A percentile compares a stretch with the other conserved stretches of the same genome.
Conservation (phyloP, 2,797 vertebrate species). For the Lemur catta region DNA sequence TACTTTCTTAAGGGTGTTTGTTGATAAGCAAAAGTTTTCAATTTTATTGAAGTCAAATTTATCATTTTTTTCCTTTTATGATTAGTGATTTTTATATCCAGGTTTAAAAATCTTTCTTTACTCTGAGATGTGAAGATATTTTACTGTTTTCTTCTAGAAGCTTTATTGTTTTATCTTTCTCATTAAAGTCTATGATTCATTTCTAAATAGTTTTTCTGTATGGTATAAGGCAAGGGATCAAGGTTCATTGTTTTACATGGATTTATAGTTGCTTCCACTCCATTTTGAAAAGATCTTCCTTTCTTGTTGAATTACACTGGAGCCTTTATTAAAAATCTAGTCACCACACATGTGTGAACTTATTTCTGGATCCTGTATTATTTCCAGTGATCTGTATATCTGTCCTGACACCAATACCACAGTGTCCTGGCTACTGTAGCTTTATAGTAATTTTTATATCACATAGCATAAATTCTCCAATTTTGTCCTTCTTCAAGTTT, state of each 20-base stretch:
- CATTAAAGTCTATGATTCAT: not conserved
- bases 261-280: not conserved
- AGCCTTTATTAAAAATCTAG: not conserved
- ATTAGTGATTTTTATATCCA: not conserved
- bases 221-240: not conserved
- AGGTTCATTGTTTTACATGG: not conserved
- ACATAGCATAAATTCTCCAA: not conserved
- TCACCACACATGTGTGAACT: not conserved
- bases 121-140: not conserved
- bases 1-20: not conserved
- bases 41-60: constrained; percentile 12
- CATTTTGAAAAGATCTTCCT: not conserved
- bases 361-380: not conserved
- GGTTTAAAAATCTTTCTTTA: not conserved
- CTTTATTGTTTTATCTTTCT: not conserved
- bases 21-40: not conserved
- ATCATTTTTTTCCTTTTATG: not conserved
- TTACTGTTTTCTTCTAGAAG: not conserved
- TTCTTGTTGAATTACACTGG: not conserved
- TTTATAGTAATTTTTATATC: not conserved
- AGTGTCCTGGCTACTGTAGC: not conserved
- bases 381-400: not conserved
- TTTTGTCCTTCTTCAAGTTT: not conserved
- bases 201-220: not conserved
- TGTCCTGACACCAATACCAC: not conserved